A percentile compares a stretch with the other conserved stretches of the same genome.
Conservation (phyloP, 1,140 invertebrate genomes). For the Magallana gigas region DNA sequence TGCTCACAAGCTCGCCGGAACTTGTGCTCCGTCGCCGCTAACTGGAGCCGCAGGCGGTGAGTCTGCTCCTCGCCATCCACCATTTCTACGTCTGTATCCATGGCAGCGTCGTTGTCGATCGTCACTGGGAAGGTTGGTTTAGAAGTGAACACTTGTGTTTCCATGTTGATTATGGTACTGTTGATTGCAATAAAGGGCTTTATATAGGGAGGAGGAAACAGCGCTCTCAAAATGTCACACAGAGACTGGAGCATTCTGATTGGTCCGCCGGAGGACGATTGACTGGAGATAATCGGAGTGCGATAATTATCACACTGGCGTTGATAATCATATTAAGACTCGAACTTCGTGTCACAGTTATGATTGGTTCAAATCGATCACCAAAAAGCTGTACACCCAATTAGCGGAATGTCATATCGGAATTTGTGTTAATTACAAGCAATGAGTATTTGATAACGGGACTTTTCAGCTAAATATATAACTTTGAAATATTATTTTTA, state of each 20-base stretch:
- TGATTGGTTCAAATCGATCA: background rate
- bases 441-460: too few species aligned
- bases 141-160: background rate
- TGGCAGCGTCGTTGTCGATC: background rate
- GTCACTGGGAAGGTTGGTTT: background rate
- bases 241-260: background rate
- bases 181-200: background rate
- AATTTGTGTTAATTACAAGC: too few species aligned
- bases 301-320: background rate
- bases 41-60: background rate
- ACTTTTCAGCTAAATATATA: too few species aligned
- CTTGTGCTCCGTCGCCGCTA: conserved; percentile 51
- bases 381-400: background rate
- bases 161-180: background rate
- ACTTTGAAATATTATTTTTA: too few species aligned
- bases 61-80: background rate
- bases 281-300: background rate
- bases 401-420: background rate
- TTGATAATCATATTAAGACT: background rate
- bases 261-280: background rate
- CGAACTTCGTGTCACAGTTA: background rate
- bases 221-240: background rate
- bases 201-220: background rate
- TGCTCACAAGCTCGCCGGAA: conserved; percentile 60
- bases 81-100: background rate